Conservation (phyloP, 2,113 vertebrate genomes). For the Zosterops hypoxanthus region DNA sequence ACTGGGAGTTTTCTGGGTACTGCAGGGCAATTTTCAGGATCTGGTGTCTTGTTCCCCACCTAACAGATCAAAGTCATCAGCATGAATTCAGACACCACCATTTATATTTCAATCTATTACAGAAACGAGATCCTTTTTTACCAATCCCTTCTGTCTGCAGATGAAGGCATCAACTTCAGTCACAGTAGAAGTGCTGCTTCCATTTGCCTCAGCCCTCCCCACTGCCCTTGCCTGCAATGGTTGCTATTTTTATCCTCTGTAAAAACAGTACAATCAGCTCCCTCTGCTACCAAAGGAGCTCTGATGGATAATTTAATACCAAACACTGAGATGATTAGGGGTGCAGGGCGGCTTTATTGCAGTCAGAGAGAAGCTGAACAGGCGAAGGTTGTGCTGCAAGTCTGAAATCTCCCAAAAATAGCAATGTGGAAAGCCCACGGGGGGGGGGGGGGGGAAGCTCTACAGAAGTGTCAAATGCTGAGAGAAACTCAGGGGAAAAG, state of each 20-base stretch:
- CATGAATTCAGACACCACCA: fast-evolving
- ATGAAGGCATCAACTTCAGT: neutral
- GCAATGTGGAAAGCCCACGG: neutral
- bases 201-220: neutral
- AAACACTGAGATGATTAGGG: slow-evolving; percentile 3
- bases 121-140: neutral
- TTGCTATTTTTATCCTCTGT: slow-evolving; percentile 33
- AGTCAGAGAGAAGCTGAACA: slow-evolving; percentile 16
- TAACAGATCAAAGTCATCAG: neutral
- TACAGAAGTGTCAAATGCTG: neutral
- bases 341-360: neutral
- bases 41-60: neutral
- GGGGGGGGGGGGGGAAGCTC: neutral
- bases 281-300: slow-evolving; percentile 4
- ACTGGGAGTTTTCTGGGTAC: neutral
- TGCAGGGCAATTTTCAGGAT: neutral
- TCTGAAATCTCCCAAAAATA: slow-evolving; percentile 22
- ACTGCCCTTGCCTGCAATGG: neutral
- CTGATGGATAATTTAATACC: slow-evolving; percentile 52
- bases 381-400: neutral
- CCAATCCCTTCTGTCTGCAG: neutral
- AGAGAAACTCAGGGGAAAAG: neutral
- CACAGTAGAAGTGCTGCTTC: neutral
- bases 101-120: neutral
- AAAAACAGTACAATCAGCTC: slow-evolving; percentile 37